These are phyloP conservation scores for Gasterosteus aculeatus DNA, from an alignment of 2,113 vertebrate species.

Conservation along the genomic window DNA sequence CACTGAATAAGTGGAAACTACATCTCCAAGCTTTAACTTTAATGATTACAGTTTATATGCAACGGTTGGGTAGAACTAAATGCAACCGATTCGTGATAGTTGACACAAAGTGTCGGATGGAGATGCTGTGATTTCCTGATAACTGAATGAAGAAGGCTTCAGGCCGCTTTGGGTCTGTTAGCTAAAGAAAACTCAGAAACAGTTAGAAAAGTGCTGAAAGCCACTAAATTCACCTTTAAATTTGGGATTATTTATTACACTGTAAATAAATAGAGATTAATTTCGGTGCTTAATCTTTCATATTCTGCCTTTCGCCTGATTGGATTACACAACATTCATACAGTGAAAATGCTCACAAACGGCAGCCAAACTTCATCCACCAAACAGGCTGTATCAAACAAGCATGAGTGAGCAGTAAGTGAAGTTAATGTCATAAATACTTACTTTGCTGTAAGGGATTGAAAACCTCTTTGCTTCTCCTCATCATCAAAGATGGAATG, in stretches of 20 bases:
- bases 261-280: background rate
- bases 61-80: background rate
- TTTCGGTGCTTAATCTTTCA: background rate
- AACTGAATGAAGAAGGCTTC: background rate
- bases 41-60: background rate
- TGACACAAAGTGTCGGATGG: no score
- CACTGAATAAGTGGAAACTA: background rate
- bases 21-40: background rate
- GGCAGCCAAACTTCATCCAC: background rate
- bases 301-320: background rate
- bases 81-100: background rate
- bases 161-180: background rate
- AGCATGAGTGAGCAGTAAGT: background rate
- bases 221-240: background rate
- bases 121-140: background rate
- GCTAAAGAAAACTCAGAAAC: background rate
- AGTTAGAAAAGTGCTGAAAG: background rate
- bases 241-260: background rate
- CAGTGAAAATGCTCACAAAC: background rate
- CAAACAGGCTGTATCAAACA: background rate
- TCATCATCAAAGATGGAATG: background rate
- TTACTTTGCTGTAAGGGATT: background rate
- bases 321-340: background rate
- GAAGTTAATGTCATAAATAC: background rate
- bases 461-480: background rate